Conservation (phyloP, 2,888 invertebrate genomes). For the Drosophila pseudotalamancana region DNA sequence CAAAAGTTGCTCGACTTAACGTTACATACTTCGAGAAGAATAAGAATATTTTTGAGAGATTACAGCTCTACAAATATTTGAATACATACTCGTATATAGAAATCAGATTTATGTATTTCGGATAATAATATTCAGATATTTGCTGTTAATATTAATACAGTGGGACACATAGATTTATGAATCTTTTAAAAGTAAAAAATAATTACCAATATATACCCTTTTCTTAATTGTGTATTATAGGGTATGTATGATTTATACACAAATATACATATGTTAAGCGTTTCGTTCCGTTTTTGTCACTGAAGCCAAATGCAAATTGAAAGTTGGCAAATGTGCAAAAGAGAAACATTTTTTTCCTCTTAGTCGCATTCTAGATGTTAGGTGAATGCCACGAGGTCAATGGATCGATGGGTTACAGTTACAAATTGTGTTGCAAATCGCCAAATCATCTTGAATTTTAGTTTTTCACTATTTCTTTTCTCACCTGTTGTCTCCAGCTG, state of each 20-base stretch:
- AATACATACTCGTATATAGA: too few relatives aligned
- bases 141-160: too few relatives aligned
- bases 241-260: slow-evolving; percentile 18
- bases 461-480: slow-evolving; percentile 16
- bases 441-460: slow-evolving; percentile 27
- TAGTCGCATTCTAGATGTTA: slow-evolving; percentile 10
- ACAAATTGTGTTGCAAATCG: slow-evolving; percentile 22
- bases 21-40: slow-evolving; percentile 9
- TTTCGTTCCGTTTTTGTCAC: slow-evolving; percentile 38
- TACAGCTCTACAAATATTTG: background rate
- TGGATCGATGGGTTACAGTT: slow-evolving; percentile 37
- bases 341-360: slow-evolving; percentile 21
- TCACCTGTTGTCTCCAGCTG: slow-evolving; percentile 64
- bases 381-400: background rate
- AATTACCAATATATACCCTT: slow-evolving; percentile 20
- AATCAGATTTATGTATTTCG: too few relatives aligned
- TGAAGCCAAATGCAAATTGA: slow-evolving; percentile 70
- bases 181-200: too few relatives aligned
- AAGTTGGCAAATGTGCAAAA: slow-evolving; percentile 71
- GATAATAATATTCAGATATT: too few relatives aligned
- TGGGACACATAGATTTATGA: too few relatives aligned
- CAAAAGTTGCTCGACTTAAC: slow-evolving; percentile 10
- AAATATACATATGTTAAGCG: slow-evolving; percentile 31
- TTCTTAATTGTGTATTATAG: background rate
- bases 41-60: too few relatives aligned